Evolutionary conservation across 30 jellyfish, hydroid and myxozoan species (phyloP).

Genomic region (Chrysaora quinquecirrha): DNA sequence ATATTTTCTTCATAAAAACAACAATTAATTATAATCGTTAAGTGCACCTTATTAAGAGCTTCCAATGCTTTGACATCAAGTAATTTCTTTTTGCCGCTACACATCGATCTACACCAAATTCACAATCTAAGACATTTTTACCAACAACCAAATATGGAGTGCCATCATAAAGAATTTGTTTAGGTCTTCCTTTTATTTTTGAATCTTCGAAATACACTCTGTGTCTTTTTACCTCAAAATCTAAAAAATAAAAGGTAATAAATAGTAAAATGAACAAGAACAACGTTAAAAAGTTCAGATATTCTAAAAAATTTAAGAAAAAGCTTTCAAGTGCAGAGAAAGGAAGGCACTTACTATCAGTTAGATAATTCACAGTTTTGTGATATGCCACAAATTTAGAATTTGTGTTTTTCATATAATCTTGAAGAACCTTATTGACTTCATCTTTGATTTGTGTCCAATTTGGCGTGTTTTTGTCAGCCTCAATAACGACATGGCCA

Average conservation of each 20-base stretch:
- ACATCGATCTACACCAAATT: conserved; percentile 66
- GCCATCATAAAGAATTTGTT: conserved; percentile 58
- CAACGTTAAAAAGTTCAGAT: no score
- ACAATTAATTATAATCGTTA: no score
- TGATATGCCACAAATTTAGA: conserved; percentile 37
- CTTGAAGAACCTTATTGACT: conserved; percentile 25
- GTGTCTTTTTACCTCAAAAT: conserved; percentile 22
- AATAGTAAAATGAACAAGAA: no score
- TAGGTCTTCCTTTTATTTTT: conserved; percentile 44
- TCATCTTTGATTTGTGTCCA: conserved; percentile 46
- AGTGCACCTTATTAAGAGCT: conserved; percentile 48
- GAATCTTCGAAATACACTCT: conserved; percentile 59
- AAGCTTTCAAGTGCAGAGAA: no score
- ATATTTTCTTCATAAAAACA: no score
- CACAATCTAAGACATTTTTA: conserved; percentile 59
- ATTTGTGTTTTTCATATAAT: conserved; percentile 30
- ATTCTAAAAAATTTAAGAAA: no score
- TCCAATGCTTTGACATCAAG: conserved; percentile 53
- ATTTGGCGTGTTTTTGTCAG: conserved; percentile 27
- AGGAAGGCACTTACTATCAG: conserved; percentile 35
- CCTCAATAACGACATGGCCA: background rate
- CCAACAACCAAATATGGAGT: conserved; percentile 60
- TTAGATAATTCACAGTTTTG: conserved; percentile 42
- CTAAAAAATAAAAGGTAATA: conserved; percentile 8
- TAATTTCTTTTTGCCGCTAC: conserved; percentile 50